A percentile compares a stretch with the other conserved stretches of the same genome.
These are phyloP conservation scores for Scaptomyza polygonia DNA, from an alignment of 2,888 invertebrate species.

Conservation along the genomic window DNA sequence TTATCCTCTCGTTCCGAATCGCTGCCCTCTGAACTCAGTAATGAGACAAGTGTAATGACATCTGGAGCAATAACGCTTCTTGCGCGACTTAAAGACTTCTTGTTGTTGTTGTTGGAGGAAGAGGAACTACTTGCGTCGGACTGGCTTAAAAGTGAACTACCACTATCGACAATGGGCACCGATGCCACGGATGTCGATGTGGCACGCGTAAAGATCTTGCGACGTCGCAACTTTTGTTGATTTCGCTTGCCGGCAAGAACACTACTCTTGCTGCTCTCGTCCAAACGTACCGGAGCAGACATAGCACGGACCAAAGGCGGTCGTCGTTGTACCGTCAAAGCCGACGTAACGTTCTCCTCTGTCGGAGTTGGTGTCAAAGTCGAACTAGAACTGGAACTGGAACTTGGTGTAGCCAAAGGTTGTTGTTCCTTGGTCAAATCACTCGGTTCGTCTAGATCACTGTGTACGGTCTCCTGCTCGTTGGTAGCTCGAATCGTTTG, in stretches of 20 bases:
- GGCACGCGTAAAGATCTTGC: constrained; percentile 76
- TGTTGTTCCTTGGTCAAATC: constrained; percentile 33
- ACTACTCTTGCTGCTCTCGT: constrained; percentile 76
- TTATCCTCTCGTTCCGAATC: constrained; percentile 86
- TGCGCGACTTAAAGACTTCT: constrained; percentile 74
- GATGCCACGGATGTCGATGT: constrained; percentile 48
- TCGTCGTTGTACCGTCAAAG: constrained; percentile 78
- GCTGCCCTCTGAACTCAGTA: constrained; percentile 88
- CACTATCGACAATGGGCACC: constrained; percentile 16
- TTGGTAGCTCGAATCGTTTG: constrained; percentile 84
- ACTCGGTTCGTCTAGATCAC: constrained; percentile 70
- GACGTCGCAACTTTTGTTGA: constrained; percentile 78
- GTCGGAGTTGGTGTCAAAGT: background rate
- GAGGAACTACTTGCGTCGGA: constrained; percentile 27
- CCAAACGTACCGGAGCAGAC: constrained; percentile 84
- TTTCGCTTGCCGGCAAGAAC: constrained; percentile 73
- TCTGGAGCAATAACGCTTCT: constrained; percentile 82
- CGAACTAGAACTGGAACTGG: background rate
- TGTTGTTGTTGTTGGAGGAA: constrained; percentile 26
- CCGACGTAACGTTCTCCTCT: constrained; percentile 36
- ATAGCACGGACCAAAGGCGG: constrained; percentile 84
- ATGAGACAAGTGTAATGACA: constrained; percentile 88
- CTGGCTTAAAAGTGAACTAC: constrained; percentile 32
- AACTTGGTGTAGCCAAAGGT: background rate
- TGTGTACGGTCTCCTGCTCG: constrained; percentile 68